A percentile compares a stretch with the other conserved stretches of the same genome.
Conservation (phyloP, 2,888 invertebrate genomes). For the Epinotia brunnichana region DNA sequence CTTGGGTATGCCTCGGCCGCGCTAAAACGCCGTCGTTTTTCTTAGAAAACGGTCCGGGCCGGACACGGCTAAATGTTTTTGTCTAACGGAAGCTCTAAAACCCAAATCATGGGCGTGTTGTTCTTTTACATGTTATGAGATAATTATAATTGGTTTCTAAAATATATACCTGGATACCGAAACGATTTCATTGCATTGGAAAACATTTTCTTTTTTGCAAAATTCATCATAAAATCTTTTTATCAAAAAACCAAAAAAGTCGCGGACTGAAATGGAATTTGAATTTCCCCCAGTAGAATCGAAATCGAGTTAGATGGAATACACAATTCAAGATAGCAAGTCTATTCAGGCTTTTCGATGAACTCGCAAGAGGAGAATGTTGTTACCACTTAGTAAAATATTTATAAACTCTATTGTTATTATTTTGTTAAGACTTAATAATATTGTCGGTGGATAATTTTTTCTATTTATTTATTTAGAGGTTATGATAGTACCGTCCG, state of each 20-base stretch:
- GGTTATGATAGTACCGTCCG: too few species aligned
- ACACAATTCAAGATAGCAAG: constrained; percentile 34
- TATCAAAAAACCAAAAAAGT: constrained; percentile 1
- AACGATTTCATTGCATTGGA: background rate
- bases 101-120: background rate
- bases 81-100: background rate
- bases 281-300: constrained; percentile 29
- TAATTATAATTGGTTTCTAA: background rate
- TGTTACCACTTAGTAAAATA: too few species aligned
- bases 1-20: too few species aligned
- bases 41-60: too few species aligned
- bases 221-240: too few species aligned
- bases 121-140: background rate
- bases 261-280: constrained; percentile 28
- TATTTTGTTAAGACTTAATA: too few species aligned
- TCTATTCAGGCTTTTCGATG: constrained; percentile 25
- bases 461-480: too few species aligned
- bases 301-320: constrained; percentile 28
- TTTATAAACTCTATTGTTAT: too few species aligned
- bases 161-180: background rate
- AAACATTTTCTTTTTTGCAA: too few species aligned
- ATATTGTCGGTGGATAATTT: too few species aligned
- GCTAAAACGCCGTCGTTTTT: too few species aligned
- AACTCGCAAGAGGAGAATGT: constrained; percentile 18
- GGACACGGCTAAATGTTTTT: too few species aligned